These are phyloP conservation scores for Nymphalis c-album DNA, from an alignment of 2,888 invertebrate genomes.

Conservation along the genomic window DNA sequence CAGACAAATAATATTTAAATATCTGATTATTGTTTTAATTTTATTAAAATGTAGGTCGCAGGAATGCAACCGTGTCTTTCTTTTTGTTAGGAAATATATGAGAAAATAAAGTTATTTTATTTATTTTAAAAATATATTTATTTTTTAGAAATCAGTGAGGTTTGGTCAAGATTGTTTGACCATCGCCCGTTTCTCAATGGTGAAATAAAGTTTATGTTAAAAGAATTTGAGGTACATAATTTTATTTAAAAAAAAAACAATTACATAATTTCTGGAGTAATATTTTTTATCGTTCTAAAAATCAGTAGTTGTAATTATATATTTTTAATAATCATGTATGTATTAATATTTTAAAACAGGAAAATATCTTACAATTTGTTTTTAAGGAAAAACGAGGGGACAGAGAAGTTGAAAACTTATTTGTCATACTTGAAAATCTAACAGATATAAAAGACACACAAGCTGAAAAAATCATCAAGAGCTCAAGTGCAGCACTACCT, in stretches of 20 bases:
- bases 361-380: conserved; percentile 11
- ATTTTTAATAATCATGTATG: too few relatives aligned
- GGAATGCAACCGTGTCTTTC: background rate
- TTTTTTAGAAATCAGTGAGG: conserved; percentile 87
- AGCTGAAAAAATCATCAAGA: conserved; percentile 84
- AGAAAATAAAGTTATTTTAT: background rate
- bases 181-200: conserved; percentile 92
- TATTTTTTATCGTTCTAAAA: too few relatives aligned
- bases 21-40: background rate
- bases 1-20: background rate
- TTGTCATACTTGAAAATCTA: conserved; percentile 87
- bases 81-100: background rate
- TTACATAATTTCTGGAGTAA: background rate
- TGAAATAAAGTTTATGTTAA: conserved; percentile 90
- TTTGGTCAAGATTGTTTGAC: conserved; percentile 92
- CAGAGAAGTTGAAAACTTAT: conserved; percentile 89
- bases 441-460: conserved; percentile 89
- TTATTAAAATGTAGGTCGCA: background rate
- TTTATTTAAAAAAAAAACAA: background rate
- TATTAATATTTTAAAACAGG: background rate
- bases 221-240: conserved; percentile 89
- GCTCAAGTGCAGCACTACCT: conserved; percentile 82
- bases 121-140: background rate
- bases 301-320: too few relatives aligned
- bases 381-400: conserved; percentile 88